Evolutionary conservation across 2,888 invertebrate genomes (phyloP), one percentile per base, ranked within the genome.

Genomic region (Calephelis perditalis): DNA sequence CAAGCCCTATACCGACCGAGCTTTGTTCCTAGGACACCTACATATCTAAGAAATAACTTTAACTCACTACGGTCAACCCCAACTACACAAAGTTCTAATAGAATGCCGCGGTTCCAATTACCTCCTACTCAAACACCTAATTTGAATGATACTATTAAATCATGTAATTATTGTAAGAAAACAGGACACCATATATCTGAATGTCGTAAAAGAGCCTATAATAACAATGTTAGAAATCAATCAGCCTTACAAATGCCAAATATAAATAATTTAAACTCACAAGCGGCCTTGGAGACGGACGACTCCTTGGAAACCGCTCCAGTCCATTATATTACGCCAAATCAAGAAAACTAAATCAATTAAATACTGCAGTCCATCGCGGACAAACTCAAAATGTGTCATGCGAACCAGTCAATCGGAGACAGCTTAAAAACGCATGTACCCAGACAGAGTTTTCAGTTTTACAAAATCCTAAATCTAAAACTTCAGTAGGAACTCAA

Each of bases 251-350:
- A 58, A 57, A 54, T 59, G 52, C 59, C n/a, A 26, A 54, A 40
- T 49, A 43, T 65, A 5, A 59, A 59, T 58, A 8, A 64, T 68
- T 68, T 65, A 66, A 66, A 65, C 65, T 64, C 49, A 10, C 35
- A 62, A 40, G 62, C 61, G 64, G 47, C 63, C 66, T 49, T 52
- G 44, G 66, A 64, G 52, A 57, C 26, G 64, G 61, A 63, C 64
- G 57, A n/a, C 62, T 63, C 63, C 35, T 62, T 58, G 65, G 68
- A 47, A 64, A 67, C 55, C 65, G 62, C 54, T 61, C 43, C 40
- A 9, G 11, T 15, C 35, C 56, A 40, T 45, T 44, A 52, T n/a
- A 37, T 12, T 56, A 37, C 56, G 9, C 7, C 43, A 11, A 46
- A 45, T n/a, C 37, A 54, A 55, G 56, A n/a, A 58, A 56, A 1